Conservation (phyloP, 1,140 invertebrate species). For the Globodera rostochiensis region DNA sequence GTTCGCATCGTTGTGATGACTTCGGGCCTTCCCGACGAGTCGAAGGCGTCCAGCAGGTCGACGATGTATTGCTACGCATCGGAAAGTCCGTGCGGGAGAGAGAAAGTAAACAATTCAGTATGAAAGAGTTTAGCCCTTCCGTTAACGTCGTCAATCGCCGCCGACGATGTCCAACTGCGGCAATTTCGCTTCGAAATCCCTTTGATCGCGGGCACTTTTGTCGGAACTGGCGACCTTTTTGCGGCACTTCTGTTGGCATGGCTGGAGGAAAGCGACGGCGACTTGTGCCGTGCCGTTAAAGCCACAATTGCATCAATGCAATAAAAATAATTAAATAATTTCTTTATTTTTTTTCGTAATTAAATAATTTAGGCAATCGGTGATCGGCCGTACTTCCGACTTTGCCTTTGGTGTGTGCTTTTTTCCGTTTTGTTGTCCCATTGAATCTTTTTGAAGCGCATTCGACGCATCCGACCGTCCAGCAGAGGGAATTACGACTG, state of each 20-base stretch:
- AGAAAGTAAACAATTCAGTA: not conserved
- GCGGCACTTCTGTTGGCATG: constrained; percentile 48
- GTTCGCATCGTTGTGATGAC: constrained; percentile 43
- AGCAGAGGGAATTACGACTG: constrained; percentile 38
- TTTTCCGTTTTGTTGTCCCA: not conserved
- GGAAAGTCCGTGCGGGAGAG: constrained; percentile 1
- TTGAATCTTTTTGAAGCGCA: constrained; percentile 24
- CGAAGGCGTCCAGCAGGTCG: not conserved
- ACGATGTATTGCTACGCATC: constrained; percentile 46
- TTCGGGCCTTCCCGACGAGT: constrained; percentile 32
- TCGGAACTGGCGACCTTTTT: constrained; percentile 54
- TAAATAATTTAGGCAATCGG: constrained; percentile 42
- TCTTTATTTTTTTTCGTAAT: not conserved
- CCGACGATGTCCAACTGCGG: constrained; percentile 20
- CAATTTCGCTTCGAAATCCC: constrained; percentile 46
- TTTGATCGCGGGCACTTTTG: constrained; percentile 32
- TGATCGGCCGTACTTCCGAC: constrained; percentile 44
- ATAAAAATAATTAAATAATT: too few relatives aligned
- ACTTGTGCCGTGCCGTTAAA: constrained; percentile 33
- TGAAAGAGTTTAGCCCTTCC: not conserved
- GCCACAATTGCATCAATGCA: constrained; percentile 31
- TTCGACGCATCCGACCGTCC: not conserved
- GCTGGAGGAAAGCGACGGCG: constrained; percentile 41
- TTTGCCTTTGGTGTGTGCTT: constrained; percentile 36
- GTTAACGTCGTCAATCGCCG: not conserved